Conservation (phyloP, 2,888 invertebrate genomes). For the Drosophila mimica region DNA sequence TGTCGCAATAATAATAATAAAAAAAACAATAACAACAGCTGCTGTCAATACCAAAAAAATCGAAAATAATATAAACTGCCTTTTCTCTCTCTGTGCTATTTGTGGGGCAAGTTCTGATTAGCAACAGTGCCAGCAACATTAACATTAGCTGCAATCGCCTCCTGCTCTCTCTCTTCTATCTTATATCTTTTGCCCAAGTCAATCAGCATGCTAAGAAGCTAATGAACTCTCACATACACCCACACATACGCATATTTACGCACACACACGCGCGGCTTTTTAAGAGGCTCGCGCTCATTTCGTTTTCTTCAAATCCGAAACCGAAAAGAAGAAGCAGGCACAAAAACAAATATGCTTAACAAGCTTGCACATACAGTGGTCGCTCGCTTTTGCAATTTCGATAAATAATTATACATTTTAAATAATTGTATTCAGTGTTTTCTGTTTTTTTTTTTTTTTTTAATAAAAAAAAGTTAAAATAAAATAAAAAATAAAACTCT, state of each 20-base stretch:
- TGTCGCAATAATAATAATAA: constrained; percentile 15
- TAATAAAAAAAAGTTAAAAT: background rate
- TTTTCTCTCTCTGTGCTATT: constrained; percentile 46
- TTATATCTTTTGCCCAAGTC: background rate
- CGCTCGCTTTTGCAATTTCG: background rate
- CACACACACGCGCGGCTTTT: constrained; percentile 14
- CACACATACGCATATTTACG: background rate
- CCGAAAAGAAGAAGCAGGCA: constrained; percentile 14
- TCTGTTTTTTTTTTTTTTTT: background rate
- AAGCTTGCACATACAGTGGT: constrained; percentile 22
- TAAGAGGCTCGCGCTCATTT: constrained; percentile 46
- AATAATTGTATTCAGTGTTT: no score
- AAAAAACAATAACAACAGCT: constrained; percentile 4
- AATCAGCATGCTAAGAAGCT: constrained; percentile 43
- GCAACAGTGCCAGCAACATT: constrained; percentile 51
- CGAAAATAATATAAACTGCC: constrained; percentile 36
- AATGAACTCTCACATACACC: constrained; percentile 61
- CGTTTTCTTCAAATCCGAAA: constrained; percentile 42
- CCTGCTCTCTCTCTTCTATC: constrained; percentile 4
- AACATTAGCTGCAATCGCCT: constrained; percentile 5
- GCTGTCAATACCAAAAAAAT: constrained; percentile 38
- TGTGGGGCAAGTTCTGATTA: constrained; percentile 69
- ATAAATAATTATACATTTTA: background rate
- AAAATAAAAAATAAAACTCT: background rate
- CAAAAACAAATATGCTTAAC: constrained; percentile 38